Conservation (phyloP, 2,888 invertebrate species). For the Netelia fuscicornis region DNA sequence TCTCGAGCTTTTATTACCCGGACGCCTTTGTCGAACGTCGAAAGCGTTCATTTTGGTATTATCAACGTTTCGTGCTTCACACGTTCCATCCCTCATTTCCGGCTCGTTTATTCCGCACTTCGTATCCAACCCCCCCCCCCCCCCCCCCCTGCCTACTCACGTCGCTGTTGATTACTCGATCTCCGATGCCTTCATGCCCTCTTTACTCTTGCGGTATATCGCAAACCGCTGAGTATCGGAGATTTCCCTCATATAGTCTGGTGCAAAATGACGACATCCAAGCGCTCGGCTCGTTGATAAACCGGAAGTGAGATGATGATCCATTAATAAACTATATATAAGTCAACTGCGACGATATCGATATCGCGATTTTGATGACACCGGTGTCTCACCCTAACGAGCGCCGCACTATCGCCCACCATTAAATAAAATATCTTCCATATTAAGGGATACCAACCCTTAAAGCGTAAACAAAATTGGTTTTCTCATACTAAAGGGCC, state of each 20-base stretch:
- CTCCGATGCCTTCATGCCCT: background rate
- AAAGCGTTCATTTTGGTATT: conserved; percentile 20
- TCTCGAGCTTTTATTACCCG: conserved; percentile 60
- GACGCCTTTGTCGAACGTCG: conserved; percentile 37
- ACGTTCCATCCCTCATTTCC: conserved; percentile 22
- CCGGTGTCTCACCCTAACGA: conserved; percentile 3
- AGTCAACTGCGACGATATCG: background rate
- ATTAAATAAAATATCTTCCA: background rate
- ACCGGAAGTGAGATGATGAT: conserved; percentile 30
- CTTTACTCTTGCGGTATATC: background rate
- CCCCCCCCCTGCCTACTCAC: background rate
- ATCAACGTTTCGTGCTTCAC: conserved; percentile 25
- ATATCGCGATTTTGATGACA: conserved; percentile 18
- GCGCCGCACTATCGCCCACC: conserved; percentile 22
- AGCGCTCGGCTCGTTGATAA: conserved; percentile 25
- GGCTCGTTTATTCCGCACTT: conserved; percentile 42
- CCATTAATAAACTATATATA: background rate
- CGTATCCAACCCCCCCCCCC: conserved; percentile 5
- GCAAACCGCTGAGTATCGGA: background rate
- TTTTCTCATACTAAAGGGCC: too few species aligned
- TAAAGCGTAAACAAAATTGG: too few species aligned
- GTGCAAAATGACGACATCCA: background rate
- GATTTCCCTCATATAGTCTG: background rate
- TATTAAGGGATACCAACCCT: too few species aligned
- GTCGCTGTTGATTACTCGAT: background rate